Evolutionary conservation across 2,888 invertebrate species (phyloP).

Genomic region (Tromatobia lineatoria): DNA sequence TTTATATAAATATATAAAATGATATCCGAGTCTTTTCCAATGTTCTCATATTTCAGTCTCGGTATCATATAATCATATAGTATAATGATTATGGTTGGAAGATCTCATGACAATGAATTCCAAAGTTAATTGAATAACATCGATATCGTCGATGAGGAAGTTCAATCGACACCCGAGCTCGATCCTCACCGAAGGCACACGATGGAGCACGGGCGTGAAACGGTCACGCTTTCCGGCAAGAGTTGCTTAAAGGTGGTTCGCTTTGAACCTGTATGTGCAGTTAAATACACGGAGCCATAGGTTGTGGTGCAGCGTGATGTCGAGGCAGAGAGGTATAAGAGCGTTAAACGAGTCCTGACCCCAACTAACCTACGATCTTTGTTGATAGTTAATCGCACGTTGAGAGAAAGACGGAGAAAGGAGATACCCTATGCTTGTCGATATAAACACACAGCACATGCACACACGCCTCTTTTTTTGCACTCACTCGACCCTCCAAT

Average conservation of each 20-base stretch:
- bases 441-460: background rate
- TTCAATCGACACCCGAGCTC: constrained; percentile 45
- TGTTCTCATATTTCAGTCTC: too few relatives aligned
- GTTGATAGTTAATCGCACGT: constrained; percentile 79
- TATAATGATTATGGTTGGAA: background rate
- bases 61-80: too few relatives aligned
- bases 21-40: too few relatives aligned
- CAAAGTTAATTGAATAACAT: constrained; percentile 46
- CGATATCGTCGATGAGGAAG: constrained; percentile 30
- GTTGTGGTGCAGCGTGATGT: constrained; percentile 60
- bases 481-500: constrained; percentile 68
- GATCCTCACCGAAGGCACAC: constrained; percentile 43
- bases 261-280: constrained; percentile 49
- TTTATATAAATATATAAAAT: too few relatives aligned
- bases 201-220: constrained; percentile 59
- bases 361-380: constrained; percentile 80
- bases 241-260: constrained; percentile 49
- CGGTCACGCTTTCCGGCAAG: constrained; percentile 62
- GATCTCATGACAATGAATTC: constrained; percentile 54
- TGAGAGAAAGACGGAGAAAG: constrained; percentile 40
- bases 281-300: constrained; percentile 44
- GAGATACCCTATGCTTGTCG: background rate
- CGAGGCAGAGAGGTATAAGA: constrained; percentile 74
- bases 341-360: constrained; percentile 79
- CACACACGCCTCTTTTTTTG: constrained; percentile 69